Percentiles rank a stretch among this genome's conserved stretches.
phyloP scores from a whole-genome alignment of 30 jellyfish, hydroid and myxozoan genomes.

The Pelagia noctiluca region DNA sequence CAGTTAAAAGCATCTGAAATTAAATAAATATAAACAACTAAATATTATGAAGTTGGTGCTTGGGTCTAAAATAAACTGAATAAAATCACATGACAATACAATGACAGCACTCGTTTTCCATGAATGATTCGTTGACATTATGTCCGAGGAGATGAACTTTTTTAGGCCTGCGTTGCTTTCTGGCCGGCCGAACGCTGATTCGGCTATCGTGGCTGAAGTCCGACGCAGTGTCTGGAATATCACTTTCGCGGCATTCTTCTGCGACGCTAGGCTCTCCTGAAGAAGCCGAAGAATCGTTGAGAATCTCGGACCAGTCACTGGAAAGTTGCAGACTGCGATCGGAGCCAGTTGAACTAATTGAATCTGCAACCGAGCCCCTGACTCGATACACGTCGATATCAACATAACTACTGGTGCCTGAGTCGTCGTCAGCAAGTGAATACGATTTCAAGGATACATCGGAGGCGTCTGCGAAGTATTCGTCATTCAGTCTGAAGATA shows the following conservation, averaged over 20 bases:
- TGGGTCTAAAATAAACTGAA: no score
- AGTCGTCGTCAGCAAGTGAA: slow-evolving; percentile 66
- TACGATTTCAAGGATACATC: slow-evolving; percentile 52
- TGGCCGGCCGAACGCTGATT: slow-evolving; percentile 11
- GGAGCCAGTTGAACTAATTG: slow-evolving; percentile 57
- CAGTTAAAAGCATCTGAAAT: no score
- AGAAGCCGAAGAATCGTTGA: background rate
- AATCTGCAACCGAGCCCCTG: slow-evolving; percentile 23
- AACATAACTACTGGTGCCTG: slow-evolving; percentile 51
- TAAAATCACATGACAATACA: slow-evolving; percentile 56
- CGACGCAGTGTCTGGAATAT: slow-evolving; percentile 70
- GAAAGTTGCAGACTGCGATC: slow-evolving; percentile 58
- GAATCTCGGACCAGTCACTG: slow-evolving; percentile 73
- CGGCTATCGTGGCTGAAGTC: slow-evolving; percentile 72
- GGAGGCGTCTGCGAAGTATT: slow-evolving; percentile 52
- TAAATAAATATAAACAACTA: no score
- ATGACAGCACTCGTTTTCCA: slow-evolving; percentile 75
- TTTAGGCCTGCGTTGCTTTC: slow-evolving; percentile 17
- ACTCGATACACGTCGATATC: slow-evolving; percentile 51
- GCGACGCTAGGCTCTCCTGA: slow-evolving; percentile 36
- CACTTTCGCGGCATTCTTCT: slow-evolving; percentile 76
- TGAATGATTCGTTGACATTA: slow-evolving; percentile 55
- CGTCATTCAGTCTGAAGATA: slow-evolving; percentile 25
- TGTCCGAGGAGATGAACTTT: slow-evolving; percentile 46
- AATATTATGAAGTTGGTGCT: no score